Conservation (phyloP, 2,888 invertebrate species). For the Nomada flava region DNA sequence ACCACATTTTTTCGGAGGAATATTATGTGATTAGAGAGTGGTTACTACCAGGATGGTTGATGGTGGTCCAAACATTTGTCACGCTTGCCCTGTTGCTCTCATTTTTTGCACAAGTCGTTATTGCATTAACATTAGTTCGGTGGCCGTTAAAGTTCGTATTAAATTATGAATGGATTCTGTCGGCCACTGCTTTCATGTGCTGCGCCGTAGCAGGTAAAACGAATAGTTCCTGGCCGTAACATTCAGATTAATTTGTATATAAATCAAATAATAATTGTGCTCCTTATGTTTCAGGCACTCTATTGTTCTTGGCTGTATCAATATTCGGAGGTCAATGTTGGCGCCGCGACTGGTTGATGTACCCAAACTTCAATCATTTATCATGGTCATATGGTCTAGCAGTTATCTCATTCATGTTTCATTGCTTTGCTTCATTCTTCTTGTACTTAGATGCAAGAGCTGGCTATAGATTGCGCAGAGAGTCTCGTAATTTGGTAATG, state of each 20-base stretch:
- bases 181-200: conserved; percentile 89
- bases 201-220: conserved; percentile 89
- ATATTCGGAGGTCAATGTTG: conserved; percentile 96
- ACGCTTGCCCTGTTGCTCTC: conserved; percentile 93
- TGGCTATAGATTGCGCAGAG: conserved; percentile 90
- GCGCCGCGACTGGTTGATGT: conserved; percentile 96
- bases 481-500: conserved; percentile 94
- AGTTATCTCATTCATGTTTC: conserved; percentile 90
- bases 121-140: conserved; percentile 91
- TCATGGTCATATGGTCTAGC: conserved; percentile 97
- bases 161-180: conserved; percentile 93
- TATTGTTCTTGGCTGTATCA: conserved; percentile 92
- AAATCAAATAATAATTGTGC: background rate
- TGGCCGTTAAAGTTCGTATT: conserved; percentile 92
- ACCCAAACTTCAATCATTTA: conserved; percentile 96
- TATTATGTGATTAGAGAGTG: conserved; percentile 96
- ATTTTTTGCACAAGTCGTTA: conserved; percentile 89
- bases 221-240: conserved; percentile 12
- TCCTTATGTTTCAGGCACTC: conserved; percentile 86
- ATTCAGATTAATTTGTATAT: background rate
- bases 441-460: conserved; percentile 90
- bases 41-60: conserved; percentile 96
- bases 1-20: conserved; percentile 94
- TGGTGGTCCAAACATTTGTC: conserved; percentile 95
- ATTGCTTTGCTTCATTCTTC: conserved; percentile 88